Conservation (phyloP, 2,888 invertebrate species). For the Calameuta filiformis region DNA sequence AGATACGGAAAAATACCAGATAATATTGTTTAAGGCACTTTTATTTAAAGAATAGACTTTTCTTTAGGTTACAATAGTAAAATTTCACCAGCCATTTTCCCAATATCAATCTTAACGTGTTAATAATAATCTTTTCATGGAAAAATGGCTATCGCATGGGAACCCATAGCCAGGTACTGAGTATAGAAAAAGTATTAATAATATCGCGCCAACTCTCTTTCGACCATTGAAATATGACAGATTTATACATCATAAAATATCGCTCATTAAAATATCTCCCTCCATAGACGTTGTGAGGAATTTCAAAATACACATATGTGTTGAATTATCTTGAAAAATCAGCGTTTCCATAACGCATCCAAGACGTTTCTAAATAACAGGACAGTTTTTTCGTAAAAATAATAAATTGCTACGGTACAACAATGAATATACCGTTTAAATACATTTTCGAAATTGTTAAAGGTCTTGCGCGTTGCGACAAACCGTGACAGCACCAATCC, state of each 20-base stretch:
- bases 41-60: conserved; percentile 55
- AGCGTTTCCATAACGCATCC: background rate
- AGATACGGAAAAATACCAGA: conserved; percentile 13
- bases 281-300: background rate
- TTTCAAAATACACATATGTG: background rate
- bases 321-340: conserved; percentile 19
- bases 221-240: conserved; percentile 16
- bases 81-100: conserved; percentile 41
- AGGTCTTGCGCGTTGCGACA: background rate
- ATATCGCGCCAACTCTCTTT: conserved; percentile 21
- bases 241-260: background rate
- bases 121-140: conserved; percentile 14
- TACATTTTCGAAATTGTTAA: background rate
- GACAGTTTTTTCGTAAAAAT: background rate
- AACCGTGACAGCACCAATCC: background rate
- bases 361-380: background rate
- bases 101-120: conserved; percentile 15
- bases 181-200: conserved; percentile 27
- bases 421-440: background rate
- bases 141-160: conserved; percentile 34
- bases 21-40: conserved; percentile 53
- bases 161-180: conserved; percentile 45
- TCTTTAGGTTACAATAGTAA: conserved; percentile 47
- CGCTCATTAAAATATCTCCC: background rate
- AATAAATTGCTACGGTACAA: background rate